Percentiles rank a stretch among this genome's conserved stretches.
phyloP scores from a whole-genome alignment of 2,888 invertebrate species.

The Drosophila demipolita region DNA sequence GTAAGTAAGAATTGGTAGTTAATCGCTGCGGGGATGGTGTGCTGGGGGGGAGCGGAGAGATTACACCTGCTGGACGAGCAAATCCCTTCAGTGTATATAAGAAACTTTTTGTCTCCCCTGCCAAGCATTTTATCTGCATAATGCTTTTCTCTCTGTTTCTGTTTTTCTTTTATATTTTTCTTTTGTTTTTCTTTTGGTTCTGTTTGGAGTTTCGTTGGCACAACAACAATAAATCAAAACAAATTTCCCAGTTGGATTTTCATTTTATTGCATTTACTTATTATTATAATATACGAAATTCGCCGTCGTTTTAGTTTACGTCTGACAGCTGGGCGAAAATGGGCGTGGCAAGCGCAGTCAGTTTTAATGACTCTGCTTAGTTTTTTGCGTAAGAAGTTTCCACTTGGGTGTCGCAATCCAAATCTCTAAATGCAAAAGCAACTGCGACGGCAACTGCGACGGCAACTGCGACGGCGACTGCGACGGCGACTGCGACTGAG shows the following conservation, averaged over 20 bases:
- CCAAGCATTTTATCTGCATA: slow-evolving; percentile 63
- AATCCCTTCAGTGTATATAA: slow-evolving; percentile 49
- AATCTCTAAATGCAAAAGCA: slow-evolving; percentile 22
- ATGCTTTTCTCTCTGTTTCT: slow-evolving; percentile 52
- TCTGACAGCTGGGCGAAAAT: slow-evolving; percentile 20
- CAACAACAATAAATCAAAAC: slow-evolving; percentile 77
- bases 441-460: background rate
- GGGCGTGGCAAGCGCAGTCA: slow-evolving; percentile 38
- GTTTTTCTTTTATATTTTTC: slow-evolving; percentile 22
- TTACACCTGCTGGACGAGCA: slow-evolving; percentile 44
- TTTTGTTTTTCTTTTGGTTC: slow-evolving; percentile 10
- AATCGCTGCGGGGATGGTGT: background rate
- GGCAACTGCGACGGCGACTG: background rate
- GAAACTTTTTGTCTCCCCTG: slow-evolving; percentile 56
- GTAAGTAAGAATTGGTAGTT: slow-evolving; percentile 36
- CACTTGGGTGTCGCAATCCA: slow-evolving; percentile 8
- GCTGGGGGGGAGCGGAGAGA: background rate
- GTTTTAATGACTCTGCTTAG: slow-evolving; percentile 58
- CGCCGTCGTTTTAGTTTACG: slow-evolving; percentile 32
- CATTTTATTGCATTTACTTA: slow-evolving; percentile 81
- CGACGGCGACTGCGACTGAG: slow-evolving; percentile 14
- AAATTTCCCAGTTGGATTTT: slow-evolving; percentile 82
- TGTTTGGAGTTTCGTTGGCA: slow-evolving; percentile 20
- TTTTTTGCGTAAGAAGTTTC: slow-evolving; percentile 11
- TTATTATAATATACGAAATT: slow-evolving; percentile 66